These are phyloP conservation scores for Sebastes schlegelii DNA, from an alignment of 2,113 vertebrate genomes.

Conservation along the genomic window DNA sequence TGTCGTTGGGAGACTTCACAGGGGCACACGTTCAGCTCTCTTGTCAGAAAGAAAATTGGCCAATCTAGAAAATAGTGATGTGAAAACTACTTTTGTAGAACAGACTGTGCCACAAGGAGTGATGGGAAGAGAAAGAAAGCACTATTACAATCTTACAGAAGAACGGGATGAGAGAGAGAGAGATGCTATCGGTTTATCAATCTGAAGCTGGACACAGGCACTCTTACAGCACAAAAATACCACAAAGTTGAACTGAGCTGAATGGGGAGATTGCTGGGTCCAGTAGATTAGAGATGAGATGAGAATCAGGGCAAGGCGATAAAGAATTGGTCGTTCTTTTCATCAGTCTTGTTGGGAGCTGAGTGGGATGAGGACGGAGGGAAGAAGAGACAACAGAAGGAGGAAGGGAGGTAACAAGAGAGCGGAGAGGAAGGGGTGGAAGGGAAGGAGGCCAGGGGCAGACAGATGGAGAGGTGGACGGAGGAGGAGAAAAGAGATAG, in stretches of 20 bases:
- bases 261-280: slow-evolving; percentile 30
- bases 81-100: slow-evolving; percentile 60
- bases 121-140: slow-evolving; percentile 48
- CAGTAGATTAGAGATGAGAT: slow-evolving; percentile 69
- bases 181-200: slow-evolving; percentile 60
- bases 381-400: slow-evolving; percentile 17
- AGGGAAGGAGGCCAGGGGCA: slow-evolving; percentile 1
- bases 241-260: slow-evolving; percentile 33
- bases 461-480: slow-evolving; percentile 38
- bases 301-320: slow-evolving; percentile 52
- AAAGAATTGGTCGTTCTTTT: slow-evolving; percentile 57
- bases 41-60: slow-evolving; percentile 56
- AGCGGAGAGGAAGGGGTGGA: slow-evolving; percentile 15
- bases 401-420: slow-evolving; percentile 13
- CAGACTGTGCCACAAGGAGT: slow-evolving; percentile 44
- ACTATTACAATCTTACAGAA: slow-evolving; percentile 46
- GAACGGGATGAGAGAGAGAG: slow-evolving; percentile 51
- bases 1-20: slow-evolving; percentile 10
- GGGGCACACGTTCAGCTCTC: slow-evolving; percentile 33
- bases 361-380: slow-evolving; percentile 35
- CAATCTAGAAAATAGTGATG: slow-evolving; percentile 64
- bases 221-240: slow-evolving; percentile 19
- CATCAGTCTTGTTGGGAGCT: slow-evolving; percentile 58
- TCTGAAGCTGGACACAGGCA: slow-evolving; percentile 9
- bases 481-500: slow-evolving; percentile 8